Conservation (phyloP, 64 coral and sea anemone genomes). For the Porites lutea region DNA sequence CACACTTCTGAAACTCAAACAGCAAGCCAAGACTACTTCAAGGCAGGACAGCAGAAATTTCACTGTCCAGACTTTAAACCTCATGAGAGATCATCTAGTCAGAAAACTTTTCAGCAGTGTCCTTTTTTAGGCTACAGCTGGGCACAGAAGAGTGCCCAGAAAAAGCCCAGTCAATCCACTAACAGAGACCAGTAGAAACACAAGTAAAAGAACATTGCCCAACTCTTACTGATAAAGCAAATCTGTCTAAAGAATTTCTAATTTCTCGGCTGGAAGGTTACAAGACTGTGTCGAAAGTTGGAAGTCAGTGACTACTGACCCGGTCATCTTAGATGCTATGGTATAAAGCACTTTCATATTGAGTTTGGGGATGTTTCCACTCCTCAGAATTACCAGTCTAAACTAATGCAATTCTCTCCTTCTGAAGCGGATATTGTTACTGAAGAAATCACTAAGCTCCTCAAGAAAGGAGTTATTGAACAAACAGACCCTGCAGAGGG, state of each 20-base stretch:
- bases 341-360: constrained; percentile 46
- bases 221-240: not conserved
- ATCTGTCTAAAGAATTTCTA: not conserved
- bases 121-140: constrained; percentile 35
- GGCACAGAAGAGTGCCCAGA: constrained; percentile 8
- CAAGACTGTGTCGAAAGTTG: not conserved
- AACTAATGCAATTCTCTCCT: not conserved
- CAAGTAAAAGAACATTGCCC: constrained; percentile 4
- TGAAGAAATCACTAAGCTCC: constrained; percentile 35
- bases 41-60: not conserved
- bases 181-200: constrained; percentile 7
- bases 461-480: constrained; percentile 62
- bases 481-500: not conserved
- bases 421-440: not conserved
- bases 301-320: constrained; percentile 61
- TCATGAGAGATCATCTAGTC: constrained; percentile 23
- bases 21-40: not conserved
- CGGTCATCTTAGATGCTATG: constrained; percentile 49
- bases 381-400: not conserved
- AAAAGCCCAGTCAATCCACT: not conserved
- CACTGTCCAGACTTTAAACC: not conserved
- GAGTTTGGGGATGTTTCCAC: constrained; percentile 1
- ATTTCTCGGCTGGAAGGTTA: constrained; percentile 20
- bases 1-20: not conserved
- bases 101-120: constrained; percentile 6